These are phyloP conservation scores for Dermochelys coriacea DNA, from an alignment of 2,797 vertebrate species.

Conservation along the genomic window DNA sequence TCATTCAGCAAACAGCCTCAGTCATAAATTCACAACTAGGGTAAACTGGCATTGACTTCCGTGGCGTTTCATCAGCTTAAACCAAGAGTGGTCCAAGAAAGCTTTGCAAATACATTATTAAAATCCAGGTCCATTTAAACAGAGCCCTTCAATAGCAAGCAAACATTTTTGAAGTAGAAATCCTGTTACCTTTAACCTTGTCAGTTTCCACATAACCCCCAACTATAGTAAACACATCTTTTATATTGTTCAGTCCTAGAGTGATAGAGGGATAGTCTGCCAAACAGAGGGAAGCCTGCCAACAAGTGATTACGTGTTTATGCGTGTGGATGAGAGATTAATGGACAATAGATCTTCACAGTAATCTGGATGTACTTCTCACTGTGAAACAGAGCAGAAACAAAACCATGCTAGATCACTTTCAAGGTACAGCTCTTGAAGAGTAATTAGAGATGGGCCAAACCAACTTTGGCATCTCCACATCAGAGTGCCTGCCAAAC, in stretches of 20 bases:
- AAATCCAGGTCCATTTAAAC: not conserved
- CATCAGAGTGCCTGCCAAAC: accelerated
- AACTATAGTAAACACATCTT: not conserved
- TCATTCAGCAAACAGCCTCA: not conserved
- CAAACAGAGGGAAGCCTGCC: not conserved
- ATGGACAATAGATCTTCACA: not conserved
- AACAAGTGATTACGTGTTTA: not conserved
- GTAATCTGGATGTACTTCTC: not conserved
- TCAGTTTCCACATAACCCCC: not conserved
- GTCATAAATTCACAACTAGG: slow-evolving; percentile 48
- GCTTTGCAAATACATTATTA: not conserved
- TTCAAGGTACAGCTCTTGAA: not conserved
- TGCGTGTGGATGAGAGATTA: not conserved
- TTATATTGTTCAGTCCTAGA: not conserved
- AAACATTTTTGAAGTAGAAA: not conserved
- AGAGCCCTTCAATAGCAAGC: not conserved
- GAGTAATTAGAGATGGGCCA: not conserved
- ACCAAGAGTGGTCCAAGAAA: not conserved
- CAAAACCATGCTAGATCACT: not conserved
- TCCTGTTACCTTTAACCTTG: not conserved
- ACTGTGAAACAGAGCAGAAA: not conserved
- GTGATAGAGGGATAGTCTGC: not conserved
- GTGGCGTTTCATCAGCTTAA: slow-evolving; percentile 3
- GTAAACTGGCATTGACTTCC: slow-evolving; percentile 19
- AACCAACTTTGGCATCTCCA: not conserved